These are phyloP conservation scores for Hassar affinis DNA, from an alignment of 2,113 vertebrate genomes.

Conservation along the genomic window DNA sequence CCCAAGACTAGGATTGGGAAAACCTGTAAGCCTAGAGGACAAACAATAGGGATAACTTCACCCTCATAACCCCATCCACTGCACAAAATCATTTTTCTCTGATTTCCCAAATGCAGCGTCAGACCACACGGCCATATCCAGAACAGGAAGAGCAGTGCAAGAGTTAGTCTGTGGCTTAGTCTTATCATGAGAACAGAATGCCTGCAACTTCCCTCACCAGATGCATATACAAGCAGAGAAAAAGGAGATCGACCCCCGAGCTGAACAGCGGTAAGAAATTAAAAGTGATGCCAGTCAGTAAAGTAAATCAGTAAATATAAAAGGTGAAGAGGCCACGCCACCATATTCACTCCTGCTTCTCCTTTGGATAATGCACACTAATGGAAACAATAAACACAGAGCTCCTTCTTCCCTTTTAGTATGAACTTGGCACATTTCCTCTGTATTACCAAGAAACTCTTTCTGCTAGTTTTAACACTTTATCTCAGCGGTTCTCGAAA, in stretches of 20 bases:
- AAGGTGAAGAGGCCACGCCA: not conserved
- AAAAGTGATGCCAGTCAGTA: constrained; percentile 11
- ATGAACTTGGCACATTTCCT: constrained; percentile 56
- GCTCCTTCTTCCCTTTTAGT: constrained; percentile 44
- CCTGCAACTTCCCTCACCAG: constrained; percentile 57
- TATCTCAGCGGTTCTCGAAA: not conserved
- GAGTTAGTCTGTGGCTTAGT: constrained; percentile 47
- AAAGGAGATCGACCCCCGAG: constrained; percentile 31
- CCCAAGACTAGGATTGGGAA: not conserved
- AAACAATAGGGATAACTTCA: not conserved
- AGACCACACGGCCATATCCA: constrained; percentile 48
- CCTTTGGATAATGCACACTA: constrained; percentile 37
- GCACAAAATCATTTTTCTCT: constrained; percentile 50
- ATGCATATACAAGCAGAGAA: constrained; percentile 45
- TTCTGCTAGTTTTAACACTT: constrained; percentile 24
- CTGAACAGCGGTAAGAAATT: constrained; percentile 11
- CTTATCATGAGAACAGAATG: constrained; percentile 61
- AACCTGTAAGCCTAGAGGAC: not conserved
- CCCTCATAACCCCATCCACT: constrained; percentile 11
- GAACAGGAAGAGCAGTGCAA: constrained; percentile 62
- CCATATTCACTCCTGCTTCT: constrained; percentile 17
- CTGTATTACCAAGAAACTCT: constrained; percentile 49
- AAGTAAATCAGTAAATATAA: constrained; percentile 5
- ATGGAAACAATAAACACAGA: constrained; percentile 37
- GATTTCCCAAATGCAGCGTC: constrained; percentile 54